phyloP scores from a whole-genome alignment of 2,113 vertebrate species.

The Myodes glareolus region DNA sequence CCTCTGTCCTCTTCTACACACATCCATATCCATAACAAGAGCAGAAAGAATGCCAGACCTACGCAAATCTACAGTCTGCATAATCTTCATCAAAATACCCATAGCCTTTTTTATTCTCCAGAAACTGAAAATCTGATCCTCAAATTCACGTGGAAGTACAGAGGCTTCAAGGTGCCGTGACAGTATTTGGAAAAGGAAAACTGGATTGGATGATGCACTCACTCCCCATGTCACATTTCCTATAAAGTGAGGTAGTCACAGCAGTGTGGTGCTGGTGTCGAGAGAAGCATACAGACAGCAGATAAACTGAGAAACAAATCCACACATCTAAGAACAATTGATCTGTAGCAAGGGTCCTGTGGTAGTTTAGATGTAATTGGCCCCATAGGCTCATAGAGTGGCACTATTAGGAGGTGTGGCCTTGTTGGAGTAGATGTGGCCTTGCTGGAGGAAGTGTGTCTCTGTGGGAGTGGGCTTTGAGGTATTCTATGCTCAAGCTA shows the following conservation, averaged over 20 bases:
- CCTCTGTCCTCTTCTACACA: neutral
- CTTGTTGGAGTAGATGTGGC: too few relatives aligned
- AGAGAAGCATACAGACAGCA: neutral
- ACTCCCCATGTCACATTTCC: neutral
- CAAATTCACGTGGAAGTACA: neutral
- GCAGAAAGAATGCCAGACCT: neutral
- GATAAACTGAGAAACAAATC: neutral
- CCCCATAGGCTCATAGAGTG: too few relatives aligned
- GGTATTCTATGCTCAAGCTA: too few relatives aligned
- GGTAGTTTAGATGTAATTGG: too few relatives aligned
- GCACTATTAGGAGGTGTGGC: too few relatives aligned
- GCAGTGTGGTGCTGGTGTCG: neutral
- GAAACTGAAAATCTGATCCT: neutral
- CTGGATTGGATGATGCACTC: neutral
- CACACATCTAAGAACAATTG: neutral
- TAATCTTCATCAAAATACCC: neutral
- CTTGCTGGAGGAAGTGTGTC: too few relatives aligned
- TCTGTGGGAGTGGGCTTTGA: too few relatives aligned
- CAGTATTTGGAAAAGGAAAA: neutral
- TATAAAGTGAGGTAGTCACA: neutral
- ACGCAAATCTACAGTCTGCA: neutral
- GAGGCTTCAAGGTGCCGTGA: neutral
- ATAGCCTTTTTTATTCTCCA: too few relatives aligned
- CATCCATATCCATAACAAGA: neutral
- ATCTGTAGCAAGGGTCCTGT: neutral